Evolutionary conservation across 2,797 vertebrate species (phyloP).

Genomic region (Anguilla anguilla): DNA sequence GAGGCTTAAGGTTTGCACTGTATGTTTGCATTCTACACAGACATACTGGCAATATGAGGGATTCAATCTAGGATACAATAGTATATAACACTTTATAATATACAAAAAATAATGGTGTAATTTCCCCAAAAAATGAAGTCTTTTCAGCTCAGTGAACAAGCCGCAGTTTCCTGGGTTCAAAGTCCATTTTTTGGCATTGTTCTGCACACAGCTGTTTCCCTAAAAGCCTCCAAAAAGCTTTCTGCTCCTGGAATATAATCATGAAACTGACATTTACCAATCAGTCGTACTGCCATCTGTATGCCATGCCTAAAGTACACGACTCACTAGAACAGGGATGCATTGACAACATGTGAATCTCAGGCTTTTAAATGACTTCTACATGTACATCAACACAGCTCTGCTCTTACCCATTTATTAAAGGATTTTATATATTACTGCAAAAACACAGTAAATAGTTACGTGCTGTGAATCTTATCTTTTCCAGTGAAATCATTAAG

Average conservation of each 20-base stretch:
- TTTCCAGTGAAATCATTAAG: neutral
- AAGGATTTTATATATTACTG: neutral
- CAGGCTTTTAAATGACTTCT: neutral
- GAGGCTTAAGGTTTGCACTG: slow-evolving; percentile 22
- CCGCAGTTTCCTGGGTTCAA: neutral
- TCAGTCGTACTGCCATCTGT: neutral
- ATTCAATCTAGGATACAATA: neutral
- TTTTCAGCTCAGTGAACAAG: neutral
- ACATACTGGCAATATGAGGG: neutral
- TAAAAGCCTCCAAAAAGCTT: neutral
- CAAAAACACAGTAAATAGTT: neutral
- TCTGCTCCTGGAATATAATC: neutral
- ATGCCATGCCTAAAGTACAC: neutral
- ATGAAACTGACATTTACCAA: neutral
- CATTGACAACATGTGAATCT: neutral
- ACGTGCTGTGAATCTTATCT: neutral
- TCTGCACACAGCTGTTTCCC: neutral
- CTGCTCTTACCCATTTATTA: neutral
- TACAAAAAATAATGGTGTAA: neutral
- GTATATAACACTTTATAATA: neutral
- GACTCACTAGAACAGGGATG: neutral
- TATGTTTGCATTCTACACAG: slow-evolving; percentile 1
- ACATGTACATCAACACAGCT: neutral
- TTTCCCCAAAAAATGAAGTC: neutral
- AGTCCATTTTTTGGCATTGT: neutral